Evolutionary conservation across 2,797 vertebrate species (phyloP).

Genomic region (Emys orbicularis): DNA sequence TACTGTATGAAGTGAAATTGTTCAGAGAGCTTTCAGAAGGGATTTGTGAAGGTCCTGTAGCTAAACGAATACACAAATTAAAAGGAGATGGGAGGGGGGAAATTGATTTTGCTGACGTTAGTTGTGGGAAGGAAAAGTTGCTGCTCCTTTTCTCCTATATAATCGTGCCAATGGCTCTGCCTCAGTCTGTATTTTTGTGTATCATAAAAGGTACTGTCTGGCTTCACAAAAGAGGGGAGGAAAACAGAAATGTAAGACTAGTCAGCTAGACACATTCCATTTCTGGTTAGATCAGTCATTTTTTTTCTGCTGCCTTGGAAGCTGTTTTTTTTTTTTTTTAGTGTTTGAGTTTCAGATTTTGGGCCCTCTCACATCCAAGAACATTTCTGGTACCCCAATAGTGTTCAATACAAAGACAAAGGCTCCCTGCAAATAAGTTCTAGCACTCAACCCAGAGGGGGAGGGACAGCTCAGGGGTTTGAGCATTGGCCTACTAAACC

Average conservation of each 20-base stretch:
- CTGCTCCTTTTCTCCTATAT: constrained; percentile 10
- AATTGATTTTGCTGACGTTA: not conserved
- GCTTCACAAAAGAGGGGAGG: not conserved
- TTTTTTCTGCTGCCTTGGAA: not conserved
- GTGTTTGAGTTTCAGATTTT: not conserved
- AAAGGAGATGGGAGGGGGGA: not conserved
- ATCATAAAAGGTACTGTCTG: not conserved
- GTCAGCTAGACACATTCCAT: not conserved
- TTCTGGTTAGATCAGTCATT: constrained; percentile 13
- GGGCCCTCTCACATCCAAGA: not conserved
- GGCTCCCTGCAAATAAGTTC: not conserved
- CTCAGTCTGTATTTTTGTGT: not conserved
- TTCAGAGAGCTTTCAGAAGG: constrained; percentile 10
- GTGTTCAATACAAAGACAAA: not conserved
- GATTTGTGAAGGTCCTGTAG: not conserved
- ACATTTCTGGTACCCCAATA: not conserved
- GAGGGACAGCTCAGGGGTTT: too few relatives aligned
- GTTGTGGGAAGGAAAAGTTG: not conserved
- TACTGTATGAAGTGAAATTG: not conserved
- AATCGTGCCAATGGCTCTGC: constrained; percentile 18
- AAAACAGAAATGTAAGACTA: constrained; percentile 19
- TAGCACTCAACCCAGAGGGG: not conserved
- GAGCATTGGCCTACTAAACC: too few relatives aligned
- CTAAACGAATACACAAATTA: not conserved
- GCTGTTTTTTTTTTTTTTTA: not conserved